Evolutionary conservation across 2,888 invertebrate genomes (phyloP).

Genomic region (Macroteleia sp.): DNA sequence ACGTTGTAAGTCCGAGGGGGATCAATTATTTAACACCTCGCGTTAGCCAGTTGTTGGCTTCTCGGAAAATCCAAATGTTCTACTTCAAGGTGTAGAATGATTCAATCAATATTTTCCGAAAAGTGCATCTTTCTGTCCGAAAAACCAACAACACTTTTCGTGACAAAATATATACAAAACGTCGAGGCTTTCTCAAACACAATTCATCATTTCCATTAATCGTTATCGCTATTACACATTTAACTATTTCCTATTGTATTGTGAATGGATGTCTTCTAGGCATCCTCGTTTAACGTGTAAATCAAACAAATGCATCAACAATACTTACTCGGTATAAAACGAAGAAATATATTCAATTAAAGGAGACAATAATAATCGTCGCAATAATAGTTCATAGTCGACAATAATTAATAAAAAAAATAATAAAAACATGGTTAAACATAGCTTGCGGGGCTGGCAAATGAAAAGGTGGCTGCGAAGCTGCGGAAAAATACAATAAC

Average conservation of each 20-base stretch:
- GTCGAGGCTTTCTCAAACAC: constrained; percentile 77
- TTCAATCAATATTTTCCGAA: too few species aligned
- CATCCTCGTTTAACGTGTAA: constrained; percentile 61
- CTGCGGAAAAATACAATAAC: constrained; percentile 40
- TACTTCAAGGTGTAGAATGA: too few species aligned
- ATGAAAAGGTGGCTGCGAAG: constrained; percentile 35
- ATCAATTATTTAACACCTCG: too few species aligned
- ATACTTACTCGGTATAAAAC: constrained; percentile 63
- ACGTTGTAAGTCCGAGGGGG: too few species aligned
- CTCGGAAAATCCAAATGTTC: too few species aligned
- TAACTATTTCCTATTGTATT: constrained; percentile 76
- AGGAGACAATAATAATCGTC: constrained; percentile 37
- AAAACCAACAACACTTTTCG: constrained; percentile 65
- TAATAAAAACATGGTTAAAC: constrained; percentile 21
- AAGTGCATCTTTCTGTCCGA: too few species aligned
- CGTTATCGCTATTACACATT: constrained; percentile 75
- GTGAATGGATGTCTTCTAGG: constrained; percentile 60
- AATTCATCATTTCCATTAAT: constrained; percentile 75
- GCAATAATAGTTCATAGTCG: constrained; percentile 25
- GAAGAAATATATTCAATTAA: constrained; percentile 55
- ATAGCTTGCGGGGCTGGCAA: constrained; percentile 24
- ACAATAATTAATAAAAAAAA: constrained; percentile 9
- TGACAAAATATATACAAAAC: constrained; percentile 73
- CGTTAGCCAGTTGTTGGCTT: too few species aligned
- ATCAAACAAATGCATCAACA: constrained; percentile 64